These are phyloP conservation scores for Thera obeliscata DNA, from an alignment of 2,888 invertebrate genomes.

Conservation along the genomic window DNA sequence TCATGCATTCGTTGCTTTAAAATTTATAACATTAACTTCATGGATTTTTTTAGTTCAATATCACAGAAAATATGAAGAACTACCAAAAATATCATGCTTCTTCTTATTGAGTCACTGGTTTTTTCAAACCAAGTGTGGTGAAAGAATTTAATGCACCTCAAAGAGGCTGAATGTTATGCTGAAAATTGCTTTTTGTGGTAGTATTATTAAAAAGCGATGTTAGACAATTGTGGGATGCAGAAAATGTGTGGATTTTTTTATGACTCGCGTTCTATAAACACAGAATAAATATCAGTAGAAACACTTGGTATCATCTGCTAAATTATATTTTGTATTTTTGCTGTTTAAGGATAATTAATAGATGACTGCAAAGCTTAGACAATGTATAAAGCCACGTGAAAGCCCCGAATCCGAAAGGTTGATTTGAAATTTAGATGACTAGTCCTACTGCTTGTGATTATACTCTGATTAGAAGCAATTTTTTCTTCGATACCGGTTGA, in stretches of 20 bases:
- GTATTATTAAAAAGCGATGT: conserved; percentile 32
- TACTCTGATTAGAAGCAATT: conserved; percentile 42
- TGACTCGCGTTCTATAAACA: conserved; percentile 18
- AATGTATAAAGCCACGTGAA: too few relatives aligned
- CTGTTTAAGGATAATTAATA: too few relatives aligned
- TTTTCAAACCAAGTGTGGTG: too few relatives aligned
- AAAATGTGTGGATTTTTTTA: conserved; percentile 25
- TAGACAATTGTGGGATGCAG: conserved; percentile 40
- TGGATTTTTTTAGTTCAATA: conserved; percentile 32
- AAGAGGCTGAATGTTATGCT: conserved; percentile 2
- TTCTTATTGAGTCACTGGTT: too few relatives aligned
- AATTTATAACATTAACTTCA: conserved; percentile 15
- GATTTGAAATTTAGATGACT: background rate
- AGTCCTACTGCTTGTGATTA: conserved; percentile 31
- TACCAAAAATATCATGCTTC: conserved; percentile 21
- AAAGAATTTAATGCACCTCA: too few relatives aligned
- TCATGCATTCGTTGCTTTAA: too few relatives aligned
- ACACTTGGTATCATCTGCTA: background rate
- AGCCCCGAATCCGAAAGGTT: too few relatives aligned
- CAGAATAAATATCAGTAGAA: conserved; percentile 17
- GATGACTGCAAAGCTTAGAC: too few relatives aligned
- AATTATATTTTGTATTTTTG: background rate
- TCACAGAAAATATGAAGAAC: conserved; percentile 32
- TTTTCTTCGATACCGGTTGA: conserved; percentile 55
- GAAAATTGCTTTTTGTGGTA: conserved; percentile 35